phyloP scores from a whole-genome alignment of 2,888 invertebrate species.

The Schizaphis graminum region DNA sequence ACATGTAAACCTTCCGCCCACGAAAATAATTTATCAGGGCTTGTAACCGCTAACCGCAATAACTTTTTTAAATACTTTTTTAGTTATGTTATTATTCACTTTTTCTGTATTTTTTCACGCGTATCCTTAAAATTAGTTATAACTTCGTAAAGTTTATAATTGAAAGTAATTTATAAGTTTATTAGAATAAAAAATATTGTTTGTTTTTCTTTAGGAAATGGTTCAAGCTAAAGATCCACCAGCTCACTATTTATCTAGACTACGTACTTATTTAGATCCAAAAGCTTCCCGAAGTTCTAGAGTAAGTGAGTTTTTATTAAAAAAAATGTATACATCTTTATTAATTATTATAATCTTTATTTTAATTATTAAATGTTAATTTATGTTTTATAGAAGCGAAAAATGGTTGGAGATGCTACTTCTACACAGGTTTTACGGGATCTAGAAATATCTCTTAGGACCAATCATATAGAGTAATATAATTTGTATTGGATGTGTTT shows the following conservation, averaged over 20 bases:
- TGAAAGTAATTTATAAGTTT: not conserved
- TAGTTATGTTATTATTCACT: not conserved
- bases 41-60: not conserved
- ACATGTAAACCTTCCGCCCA: not conserved
- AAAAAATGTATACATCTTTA: not conserved
- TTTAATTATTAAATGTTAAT: not conserved
- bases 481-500: conserved; percentile 24
- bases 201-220: conserved; percentile 82
- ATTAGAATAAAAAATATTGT: not conserved
- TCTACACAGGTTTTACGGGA: conserved; percentile 98
- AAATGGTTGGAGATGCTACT: conserved; percentile 96
- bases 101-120: not conserved
- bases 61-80: not conserved
- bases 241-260: conserved; percentile 94
- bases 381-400: conserved; percentile 86
- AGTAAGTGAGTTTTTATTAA: conserved; percentile 75
- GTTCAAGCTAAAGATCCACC: conserved; percentile 99
- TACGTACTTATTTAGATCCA: conserved; percentile 95
- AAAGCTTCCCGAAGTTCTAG: conserved; percentile 95
- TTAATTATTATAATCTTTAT: not conserved
- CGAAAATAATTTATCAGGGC: not conserved
- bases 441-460: conserved; percentile 97
- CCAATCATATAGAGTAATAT: conserved; percentile 97
- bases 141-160: not conserved
- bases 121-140: not conserved